These are phyloP conservation scores for Columba guinea DNA, from an alignment of 2,797 vertebrate genomes.

Conservation along the genomic window DNA sequence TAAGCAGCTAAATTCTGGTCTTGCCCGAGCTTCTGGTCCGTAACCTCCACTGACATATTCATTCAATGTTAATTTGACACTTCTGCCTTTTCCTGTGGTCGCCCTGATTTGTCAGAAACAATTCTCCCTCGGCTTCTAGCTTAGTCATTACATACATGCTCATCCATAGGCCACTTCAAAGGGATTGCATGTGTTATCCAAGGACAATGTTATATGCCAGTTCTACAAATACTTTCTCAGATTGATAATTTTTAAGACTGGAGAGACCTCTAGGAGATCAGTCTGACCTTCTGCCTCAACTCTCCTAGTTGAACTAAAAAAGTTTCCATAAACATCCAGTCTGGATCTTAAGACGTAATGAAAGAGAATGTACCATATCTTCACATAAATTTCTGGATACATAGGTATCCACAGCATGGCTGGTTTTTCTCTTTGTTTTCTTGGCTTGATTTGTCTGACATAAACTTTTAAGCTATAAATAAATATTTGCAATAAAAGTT, in stretches of 20 bases:
- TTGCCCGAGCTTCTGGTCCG: neutral
- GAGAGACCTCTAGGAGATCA: neutral
- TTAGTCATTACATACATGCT: neutral
- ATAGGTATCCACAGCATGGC: neutral
- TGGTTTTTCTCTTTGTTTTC: neutral
- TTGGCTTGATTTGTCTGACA: neutral
- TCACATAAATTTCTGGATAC: neutral
- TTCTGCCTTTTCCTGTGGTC: neutral
- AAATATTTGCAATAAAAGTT: neutral
- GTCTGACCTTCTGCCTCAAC: neutral
- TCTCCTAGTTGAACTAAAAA: neutral
- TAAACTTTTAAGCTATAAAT: neutral
- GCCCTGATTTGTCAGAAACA: neutral
- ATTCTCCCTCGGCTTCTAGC: neutral
- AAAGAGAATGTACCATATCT: neutral
- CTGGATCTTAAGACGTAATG: neutral
- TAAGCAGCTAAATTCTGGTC: neutral
- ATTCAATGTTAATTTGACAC: neutral
- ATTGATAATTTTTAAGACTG: neutral
- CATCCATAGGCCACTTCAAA: accelerated
- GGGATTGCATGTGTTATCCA: neutral
- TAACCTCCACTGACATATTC: neutral
- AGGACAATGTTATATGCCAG: neutral
- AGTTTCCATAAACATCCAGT: neutral
- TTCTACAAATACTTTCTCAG: neutral